Percentiles rank a stretch among this genome's conserved stretches.
Evolutionary conservation across 2,888 invertebrate genomes (phyloP).

Genomic region (Morpho helenor): DNA sequence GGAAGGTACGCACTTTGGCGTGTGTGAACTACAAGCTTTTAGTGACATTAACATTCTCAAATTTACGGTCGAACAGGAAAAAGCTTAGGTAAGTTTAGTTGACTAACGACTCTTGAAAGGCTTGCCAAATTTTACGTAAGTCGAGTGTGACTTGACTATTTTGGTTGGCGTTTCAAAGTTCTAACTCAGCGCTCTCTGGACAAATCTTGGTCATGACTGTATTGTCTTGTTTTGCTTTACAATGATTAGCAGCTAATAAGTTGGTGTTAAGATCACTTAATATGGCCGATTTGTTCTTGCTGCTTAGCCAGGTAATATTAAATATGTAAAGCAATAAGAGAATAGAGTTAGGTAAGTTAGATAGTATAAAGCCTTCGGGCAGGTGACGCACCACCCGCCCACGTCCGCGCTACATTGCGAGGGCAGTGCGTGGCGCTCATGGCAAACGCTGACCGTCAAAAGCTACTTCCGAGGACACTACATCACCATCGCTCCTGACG

Average conservation of each 20-base stretch:
- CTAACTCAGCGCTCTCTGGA: no score
- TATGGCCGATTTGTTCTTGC: no score
- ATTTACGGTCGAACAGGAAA: not conserved
- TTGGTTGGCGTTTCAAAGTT: no score
- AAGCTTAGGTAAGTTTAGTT: not conserved
- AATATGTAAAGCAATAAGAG: not conserved
- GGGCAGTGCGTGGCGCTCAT: conserved; percentile 88
- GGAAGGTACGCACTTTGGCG: conserved; percentile 81
- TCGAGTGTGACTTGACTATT: no score
- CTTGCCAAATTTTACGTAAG: not conserved
- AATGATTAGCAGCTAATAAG: no score
- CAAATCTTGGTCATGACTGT: no score
- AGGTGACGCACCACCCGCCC: conserved; percentile 96
- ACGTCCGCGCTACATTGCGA: conserved; percentile 94
- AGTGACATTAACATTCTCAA: not conserved
- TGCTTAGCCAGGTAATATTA: no score
- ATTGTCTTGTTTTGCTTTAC: no score
- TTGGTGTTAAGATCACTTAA: no score
- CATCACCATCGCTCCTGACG: conserved; percentile 85
- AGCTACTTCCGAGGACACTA: conserved; percentile 97
- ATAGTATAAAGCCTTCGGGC: conserved; percentile 2
- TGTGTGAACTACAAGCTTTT: not conserved
- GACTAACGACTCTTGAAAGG: not conserved
- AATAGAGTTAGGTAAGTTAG: not conserved
- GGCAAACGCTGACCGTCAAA: conserved; percentile 95